A percentile compares a stretch with the other conserved stretches of the same genome.
These are phyloP conservation scores for Neoaliturus tenellus DNA, from an alignment of 2,888 invertebrate species.

Conservation along the genomic window DNA sequence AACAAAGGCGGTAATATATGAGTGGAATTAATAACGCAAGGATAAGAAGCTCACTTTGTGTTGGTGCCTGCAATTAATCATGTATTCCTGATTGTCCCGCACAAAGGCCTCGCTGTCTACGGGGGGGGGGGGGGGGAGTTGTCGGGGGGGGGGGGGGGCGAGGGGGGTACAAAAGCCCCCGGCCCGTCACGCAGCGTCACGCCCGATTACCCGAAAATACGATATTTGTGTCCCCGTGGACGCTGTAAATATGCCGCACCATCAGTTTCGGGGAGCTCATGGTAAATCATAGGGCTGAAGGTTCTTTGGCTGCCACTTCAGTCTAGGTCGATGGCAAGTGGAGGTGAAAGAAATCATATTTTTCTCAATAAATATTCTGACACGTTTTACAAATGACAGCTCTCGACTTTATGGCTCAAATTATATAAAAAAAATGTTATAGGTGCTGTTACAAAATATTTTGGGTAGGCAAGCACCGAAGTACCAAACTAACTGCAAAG, in stretches of 20 bases:
- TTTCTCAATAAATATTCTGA: too few relatives aligned
- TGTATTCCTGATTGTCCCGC: conserved; percentile 23
- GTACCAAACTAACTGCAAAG: too few relatives aligned
- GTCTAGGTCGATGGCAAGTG: too few relatives aligned
- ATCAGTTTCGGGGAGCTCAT: too few relatives aligned
- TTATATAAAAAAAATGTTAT: too few relatives aligned
- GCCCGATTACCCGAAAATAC: conserved; percentile 46
- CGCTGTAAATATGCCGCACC: conserved; percentile 30
- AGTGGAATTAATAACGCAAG: conserved; percentile 2
- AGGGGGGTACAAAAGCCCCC: neutral
- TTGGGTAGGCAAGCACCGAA: too few relatives aligned
- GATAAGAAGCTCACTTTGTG: conserved; percentile 20
- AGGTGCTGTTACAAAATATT: too few relatives aligned
- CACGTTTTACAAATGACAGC: too few relatives aligned
- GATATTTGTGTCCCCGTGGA: conserved; percentile 23
- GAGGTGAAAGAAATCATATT: too few relatives aligned
- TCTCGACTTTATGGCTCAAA: too few relatives aligned
- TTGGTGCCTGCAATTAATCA: conserved; percentile 30
- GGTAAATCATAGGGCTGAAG: too few relatives aligned
- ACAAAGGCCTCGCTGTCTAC: conserved; percentile 22
- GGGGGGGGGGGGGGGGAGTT: neutral
- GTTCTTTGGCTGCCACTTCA: too few relatives aligned
- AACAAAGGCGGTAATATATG: neutral
- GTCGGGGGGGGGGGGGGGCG: neutral
- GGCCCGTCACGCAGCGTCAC: conserved; percentile 23